Percentiles rank a stretch among this genome's conserved stretches.
phyloP scores from a whole-genome alignment of 2,113 vertebrate species.

The Desmodus rotundus region DNA sequence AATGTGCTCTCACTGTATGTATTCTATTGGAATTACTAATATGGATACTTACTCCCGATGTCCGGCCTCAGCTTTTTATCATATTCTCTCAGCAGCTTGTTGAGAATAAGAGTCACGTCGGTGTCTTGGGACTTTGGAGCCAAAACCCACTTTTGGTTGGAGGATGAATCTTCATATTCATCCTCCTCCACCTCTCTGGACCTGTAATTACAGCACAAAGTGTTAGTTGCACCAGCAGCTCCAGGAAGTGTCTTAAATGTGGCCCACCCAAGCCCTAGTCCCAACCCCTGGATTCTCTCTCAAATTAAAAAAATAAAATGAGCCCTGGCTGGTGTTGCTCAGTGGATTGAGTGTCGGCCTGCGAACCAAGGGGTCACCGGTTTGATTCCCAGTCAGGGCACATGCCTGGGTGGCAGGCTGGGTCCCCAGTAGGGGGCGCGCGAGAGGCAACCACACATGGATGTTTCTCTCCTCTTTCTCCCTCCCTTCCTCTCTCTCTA shows the following conservation, averaged over 20 bases:
- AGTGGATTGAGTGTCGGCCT: too few species aligned
- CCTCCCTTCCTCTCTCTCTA: too few species aligned
- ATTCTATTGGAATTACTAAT: not conserved
- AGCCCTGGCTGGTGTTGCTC: too few species aligned
- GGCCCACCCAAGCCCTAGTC: not conserved
- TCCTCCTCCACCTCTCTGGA: constrained; percentile 86
- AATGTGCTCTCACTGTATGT: rapidly evolving
- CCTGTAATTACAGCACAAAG: constrained; percentile 76
- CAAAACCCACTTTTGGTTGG: constrained; percentile 91
- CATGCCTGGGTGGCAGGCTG: too few species aligned
- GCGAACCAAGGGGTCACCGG: too few species aligned
- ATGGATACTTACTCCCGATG: constrained; percentile 90
- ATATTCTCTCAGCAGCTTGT: constrained; percentile 93
- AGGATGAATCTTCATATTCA: constrained; percentile 90
- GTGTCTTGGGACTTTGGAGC: constrained; percentile 90
- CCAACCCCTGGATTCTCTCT: not conserved
- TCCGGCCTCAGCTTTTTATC: constrained; percentile 96
- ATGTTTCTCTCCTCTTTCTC: too few species aligned
- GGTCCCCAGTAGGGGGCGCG: too few species aligned
- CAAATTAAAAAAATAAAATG: not conserved
- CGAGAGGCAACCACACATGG: too few species aligned
- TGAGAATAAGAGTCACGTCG: constrained; percentile 93
- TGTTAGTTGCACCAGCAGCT: not conserved
- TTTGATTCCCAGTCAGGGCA: too few species aligned
- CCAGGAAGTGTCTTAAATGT: not conserved